These are phyloP conservation scores for Oegoconia quadripuncta DNA, from an alignment of 2,888 invertebrate genomes.

Conservation along the genomic window DNA sequence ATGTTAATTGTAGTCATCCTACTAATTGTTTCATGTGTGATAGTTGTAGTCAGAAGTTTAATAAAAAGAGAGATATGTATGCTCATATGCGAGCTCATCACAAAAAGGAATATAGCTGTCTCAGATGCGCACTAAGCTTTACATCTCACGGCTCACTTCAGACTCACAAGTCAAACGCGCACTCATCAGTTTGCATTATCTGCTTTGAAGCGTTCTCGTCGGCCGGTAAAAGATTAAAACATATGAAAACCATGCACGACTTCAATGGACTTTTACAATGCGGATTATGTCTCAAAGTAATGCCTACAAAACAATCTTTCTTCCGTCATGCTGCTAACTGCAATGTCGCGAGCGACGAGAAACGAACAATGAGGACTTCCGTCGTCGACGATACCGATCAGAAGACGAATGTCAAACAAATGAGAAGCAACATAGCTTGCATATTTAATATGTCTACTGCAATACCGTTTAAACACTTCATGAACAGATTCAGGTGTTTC, in stretches of 20 bases:
- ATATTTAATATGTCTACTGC: slow-evolving; percentile 60
- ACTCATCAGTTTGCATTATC: slow-evolving; percentile 52
- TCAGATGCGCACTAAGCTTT: slow-evolving; percentile 42
- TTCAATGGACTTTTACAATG: slow-evolving; percentile 38
- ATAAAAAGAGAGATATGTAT: slow-evolving; percentile 48
- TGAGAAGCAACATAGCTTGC: slow-evolving; percentile 46
- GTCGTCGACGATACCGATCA: slow-evolving; percentile 31
- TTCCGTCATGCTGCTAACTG: slow-evolving; percentile 52
- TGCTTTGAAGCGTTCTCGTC: slow-evolving; percentile 52
- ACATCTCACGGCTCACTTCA: slow-evolving; percentile 34
- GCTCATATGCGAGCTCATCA: slow-evolving; percentile 47
- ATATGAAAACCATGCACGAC: slow-evolving; percentile 52
- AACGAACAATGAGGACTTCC: slow-evolving; percentile 12
- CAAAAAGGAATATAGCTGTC: slow-evolving; percentile 41
- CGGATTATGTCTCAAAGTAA: slow-evolving; percentile 46
- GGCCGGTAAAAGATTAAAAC: slow-evolving; percentile 40
- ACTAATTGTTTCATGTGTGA: slow-evolving; percentile 40
- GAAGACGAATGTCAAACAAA: slow-evolving; percentile 38
- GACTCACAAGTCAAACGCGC: slow-evolving; percentile 45
- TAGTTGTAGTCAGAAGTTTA: slow-evolving; percentile 45
- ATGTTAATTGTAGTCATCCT: slow-evolving; percentile 48
- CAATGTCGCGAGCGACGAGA: slow-evolving; percentile 19
- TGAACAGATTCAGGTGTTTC: slow-evolving; percentile 58
- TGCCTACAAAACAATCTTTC: slow-evolving; percentile 49
- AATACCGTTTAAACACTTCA: slow-evolving; percentile 58